phyloP scores from a whole-genome alignment of 2,113 vertebrate species.

The Eurystomus gularis region DNA sequence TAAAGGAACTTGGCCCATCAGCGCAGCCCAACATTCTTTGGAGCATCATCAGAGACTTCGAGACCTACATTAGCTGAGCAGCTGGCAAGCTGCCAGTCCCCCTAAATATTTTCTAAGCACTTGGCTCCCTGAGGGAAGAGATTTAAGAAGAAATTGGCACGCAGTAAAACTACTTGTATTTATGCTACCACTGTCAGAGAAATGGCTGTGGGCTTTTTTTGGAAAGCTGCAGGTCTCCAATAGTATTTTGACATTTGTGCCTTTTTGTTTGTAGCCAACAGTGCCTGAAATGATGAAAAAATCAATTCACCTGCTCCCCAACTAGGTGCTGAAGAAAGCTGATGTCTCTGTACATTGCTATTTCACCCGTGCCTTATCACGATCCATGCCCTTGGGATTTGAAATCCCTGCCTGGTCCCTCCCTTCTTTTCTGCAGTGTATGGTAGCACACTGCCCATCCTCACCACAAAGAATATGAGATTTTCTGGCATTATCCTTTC shows the following conservation, averaged over 20 bases:
- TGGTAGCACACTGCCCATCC: not conserved
- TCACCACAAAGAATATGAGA: not conserved
- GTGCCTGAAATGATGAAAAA: not conserved
- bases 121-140: not conserved
- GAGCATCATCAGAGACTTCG: not conserved
- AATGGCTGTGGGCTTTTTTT: not conserved
- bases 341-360: not conserved
- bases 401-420: not conserved
- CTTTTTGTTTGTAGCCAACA: not conserved
- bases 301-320: not conserved
- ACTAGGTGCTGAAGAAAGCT: not conserved
- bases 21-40: not conserved
- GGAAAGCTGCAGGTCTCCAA: not conserved
- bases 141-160: constrained; percentile 23
- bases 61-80: constrained; percentile 4
- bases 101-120: constrained; percentile 29
- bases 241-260: not conserved
- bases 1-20: not conserved
- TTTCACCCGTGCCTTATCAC: not conserved
- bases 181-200: not conserved
- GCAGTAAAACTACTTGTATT: not conserved
- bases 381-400: not conserved
- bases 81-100: not conserved
- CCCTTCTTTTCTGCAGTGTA: not conserved
- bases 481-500: not conserved